phyloP scores from a whole-genome alignment of 2,888 invertebrate species.

The Toxonevra muliebris region DNA sequence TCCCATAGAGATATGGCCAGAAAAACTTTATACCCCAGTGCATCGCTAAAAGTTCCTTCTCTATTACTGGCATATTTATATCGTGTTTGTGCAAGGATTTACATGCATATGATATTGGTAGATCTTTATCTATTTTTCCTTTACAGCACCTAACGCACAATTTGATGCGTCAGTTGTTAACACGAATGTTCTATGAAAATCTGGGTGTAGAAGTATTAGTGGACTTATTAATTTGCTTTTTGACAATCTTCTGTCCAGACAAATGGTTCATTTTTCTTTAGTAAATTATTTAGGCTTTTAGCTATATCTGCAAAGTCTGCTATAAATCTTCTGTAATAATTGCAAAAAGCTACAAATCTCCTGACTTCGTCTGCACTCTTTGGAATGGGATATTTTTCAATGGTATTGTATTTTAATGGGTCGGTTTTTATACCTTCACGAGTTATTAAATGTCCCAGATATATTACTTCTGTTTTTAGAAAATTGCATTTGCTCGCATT shows the following conservation, averaged over 20 bases:
- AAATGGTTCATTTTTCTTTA: conserved; percentile 34
- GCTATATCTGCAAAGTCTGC: conserved; percentile 43
- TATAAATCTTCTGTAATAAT: conserved; percentile 43
- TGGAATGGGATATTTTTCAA: conserved; percentile 43
- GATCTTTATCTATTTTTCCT: conserved; percentile 37
- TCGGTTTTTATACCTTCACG: conserved; percentile 40
- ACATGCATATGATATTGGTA: conserved; percentile 49
- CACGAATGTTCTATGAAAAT: conserved; percentile 40
- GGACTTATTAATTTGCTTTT: conserved; percentile 28
- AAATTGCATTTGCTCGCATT: conserved; percentile 24
- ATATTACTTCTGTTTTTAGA: no score
- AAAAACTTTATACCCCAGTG: conserved; percentile 40
- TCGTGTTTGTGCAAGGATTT: conserved; percentile 46
- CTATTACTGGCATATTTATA: conserved; percentile 45
- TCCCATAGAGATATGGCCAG: conserved; percentile 45
- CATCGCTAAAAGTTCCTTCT: conserved; percentile 46
- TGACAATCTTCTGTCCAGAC: background rate
- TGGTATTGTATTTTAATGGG: conserved; percentile 37
- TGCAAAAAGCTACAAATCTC: conserved; percentile 42
- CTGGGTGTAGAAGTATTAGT: conserved; percentile 33
- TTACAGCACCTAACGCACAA: conserved; percentile 49
- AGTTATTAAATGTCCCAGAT: conserved; percentile 36
- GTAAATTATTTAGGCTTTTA: conserved; percentile 34
- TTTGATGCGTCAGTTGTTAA: conserved; percentile 48
- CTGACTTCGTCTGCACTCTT: conserved; percentile 37